Base-by-base conservation (phyloP, 2,888 invertebrate species). In the Gymnocheta viridis region DNA sequence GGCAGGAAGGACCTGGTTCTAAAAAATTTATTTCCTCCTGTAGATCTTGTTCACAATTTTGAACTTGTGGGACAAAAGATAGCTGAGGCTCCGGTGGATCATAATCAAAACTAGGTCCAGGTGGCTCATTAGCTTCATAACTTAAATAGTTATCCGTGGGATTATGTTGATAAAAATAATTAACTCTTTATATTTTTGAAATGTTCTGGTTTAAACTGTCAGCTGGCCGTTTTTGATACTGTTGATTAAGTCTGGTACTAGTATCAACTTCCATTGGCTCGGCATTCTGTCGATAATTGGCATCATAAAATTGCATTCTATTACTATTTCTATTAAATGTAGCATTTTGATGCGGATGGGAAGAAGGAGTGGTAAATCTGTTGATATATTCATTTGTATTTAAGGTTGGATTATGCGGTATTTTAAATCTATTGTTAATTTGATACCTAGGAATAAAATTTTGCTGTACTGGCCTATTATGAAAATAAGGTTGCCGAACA, bases 1-100 rank as follows among this genome's bases (percentile, higher is more conserved):
- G 82, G 70, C 27, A 82, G 69, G 73, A 82, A 44, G 74, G 70
- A 49, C 41, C 47, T 35, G n/a, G 32, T 35, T 73, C 60, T 73
- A 60, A 73, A 73, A 73, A 73, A 73, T 49, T 73, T 2, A 66
- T 56, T 41, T 67, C 76, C 5, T 66, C 66, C 17, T 56, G 17
- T 44, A 76, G 19, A 41, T 66, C 19, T 19, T 32, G 22, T 56
- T 70, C 70, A 22, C 2, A 1, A 47, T 4, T 10, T 66, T 66
- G 12, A 29, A 5, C 5, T 66, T 66, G 17, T 66, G 64, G 47
- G 47, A 12, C 12, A 66, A 32, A 47, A 66, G 44, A n/a, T n/a
- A n/a, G n/a, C 29, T 44, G 44, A 64, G 64, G 44, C 44, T 44
- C 64, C 0, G 44, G 29, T 64, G 44, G 17, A 44, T 47, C 10